Percentiles rank a stretch among this genome's conserved stretches.
Evolutionary conservation across 2,888 invertebrate species (phyloP).

Genomic region (Odiellus spinosus): DNA sequence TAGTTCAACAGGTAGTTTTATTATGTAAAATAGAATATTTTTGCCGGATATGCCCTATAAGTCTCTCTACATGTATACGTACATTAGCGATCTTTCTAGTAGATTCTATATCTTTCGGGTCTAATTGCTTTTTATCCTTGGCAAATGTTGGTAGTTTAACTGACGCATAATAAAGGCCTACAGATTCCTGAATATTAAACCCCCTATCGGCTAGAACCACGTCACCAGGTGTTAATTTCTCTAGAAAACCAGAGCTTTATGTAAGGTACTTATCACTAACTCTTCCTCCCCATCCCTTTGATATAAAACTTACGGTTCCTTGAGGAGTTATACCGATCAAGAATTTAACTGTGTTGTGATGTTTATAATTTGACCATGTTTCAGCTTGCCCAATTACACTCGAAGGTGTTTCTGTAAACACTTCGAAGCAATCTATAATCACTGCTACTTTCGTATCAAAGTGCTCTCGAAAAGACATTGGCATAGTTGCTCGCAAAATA

Average conservation of each 20-base stretch:
- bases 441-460: neutral
- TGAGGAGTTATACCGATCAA: slow-evolving; percentile 21
- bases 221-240: slow-evolving; percentile 17
- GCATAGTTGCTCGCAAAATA: slow-evolving; percentile 14
- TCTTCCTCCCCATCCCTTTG: slow-evolving; percentile 21
- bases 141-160: slow-evolving; percentile 17
- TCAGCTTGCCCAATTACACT: slow-evolving; percentile 7
- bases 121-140: too few relatives aligned
- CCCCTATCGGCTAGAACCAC: slow-evolving; percentile 20
- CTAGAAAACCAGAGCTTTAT: slow-evolving; percentile 15
- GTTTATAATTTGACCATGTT: slow-evolving; percentile 20
- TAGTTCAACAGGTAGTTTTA: too few relatives aligned
- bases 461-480: neutral
- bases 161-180: neutral
- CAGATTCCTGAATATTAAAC: slow-evolving; percentile 15
- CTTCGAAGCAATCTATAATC: slow-evolving; percentile 2
- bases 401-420: neutral
- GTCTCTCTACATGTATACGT: slow-evolving; percentile 19
- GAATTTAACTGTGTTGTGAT: slow-evolving; percentile 20
- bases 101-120: neutral
- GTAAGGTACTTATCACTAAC: slow-evolving; percentile 16
- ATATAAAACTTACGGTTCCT: slow-evolving; percentile 20
- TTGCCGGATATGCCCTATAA: slow-evolving; percentile 10
- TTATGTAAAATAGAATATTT: slow-evolving; percentile 11
- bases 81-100: slow-evolving; percentile 4